phyloP scores from a whole-genome alignment of 2,113 vertebrate species.

The Arvicanthis niloticus region DNA sequence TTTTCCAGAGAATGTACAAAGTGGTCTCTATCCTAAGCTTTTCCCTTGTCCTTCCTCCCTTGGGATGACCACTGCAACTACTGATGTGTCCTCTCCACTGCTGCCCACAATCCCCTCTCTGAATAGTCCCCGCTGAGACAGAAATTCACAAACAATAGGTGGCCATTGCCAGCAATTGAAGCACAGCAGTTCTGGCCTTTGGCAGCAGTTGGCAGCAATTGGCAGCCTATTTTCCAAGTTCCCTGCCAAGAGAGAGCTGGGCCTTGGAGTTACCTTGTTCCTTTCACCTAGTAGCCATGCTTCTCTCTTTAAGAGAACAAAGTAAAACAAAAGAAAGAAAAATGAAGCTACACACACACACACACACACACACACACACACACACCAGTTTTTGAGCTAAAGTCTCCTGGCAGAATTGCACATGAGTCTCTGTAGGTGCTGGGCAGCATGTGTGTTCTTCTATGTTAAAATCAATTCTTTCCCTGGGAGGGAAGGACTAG shows the following conservation, averaged over 20 bases:
- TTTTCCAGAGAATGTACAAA: not conserved
- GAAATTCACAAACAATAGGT: constrained; percentile 75
- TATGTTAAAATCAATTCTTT: not conserved
- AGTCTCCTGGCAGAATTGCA: not conserved
- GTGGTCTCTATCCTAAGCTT: not conserved
- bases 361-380: too few species aligned
- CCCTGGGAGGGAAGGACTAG: not conserved
- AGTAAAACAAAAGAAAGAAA: not conserved
- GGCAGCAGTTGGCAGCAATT: constrained; percentile 69
- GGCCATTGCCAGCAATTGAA: constrained; percentile 74
- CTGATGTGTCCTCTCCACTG: constrained; percentile 34
- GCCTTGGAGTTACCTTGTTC: constrained; percentile 72
- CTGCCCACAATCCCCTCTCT: constrained; percentile 52
- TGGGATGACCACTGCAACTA: not conserved
- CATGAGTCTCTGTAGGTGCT: not conserved
- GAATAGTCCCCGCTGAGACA: constrained; percentile 58
- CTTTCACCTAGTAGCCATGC: constrained; percentile 65
- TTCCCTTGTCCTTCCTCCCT: not conserved
- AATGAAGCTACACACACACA: too few species aligned
- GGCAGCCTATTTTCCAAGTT: constrained; percentile 70
- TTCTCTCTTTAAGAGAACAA: not conserved
- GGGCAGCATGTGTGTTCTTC: not conserved
- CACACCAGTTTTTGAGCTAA: not conserved
- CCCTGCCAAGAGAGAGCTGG: constrained; percentile 68
- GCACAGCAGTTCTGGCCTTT: constrained; percentile 65